Evolutionary conservation across 2,888 invertebrate species (phyloP).

Genomic region (Agrilus cyanescens): DNA sequence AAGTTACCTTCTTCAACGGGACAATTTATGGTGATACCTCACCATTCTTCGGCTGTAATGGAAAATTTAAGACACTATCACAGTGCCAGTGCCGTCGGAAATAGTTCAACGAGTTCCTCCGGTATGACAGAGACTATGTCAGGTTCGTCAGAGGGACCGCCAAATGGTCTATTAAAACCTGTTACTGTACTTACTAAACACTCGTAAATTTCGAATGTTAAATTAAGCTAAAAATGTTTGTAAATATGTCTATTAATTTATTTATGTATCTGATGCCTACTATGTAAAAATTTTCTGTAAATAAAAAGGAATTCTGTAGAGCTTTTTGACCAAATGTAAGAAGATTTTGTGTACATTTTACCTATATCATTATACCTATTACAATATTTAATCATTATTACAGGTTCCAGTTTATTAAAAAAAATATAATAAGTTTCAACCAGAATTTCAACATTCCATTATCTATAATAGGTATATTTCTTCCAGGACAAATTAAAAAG

Average conservation of each 20-base stretch:
- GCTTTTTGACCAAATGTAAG: background rate
- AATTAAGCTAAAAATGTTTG: background rate
- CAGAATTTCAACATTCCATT: too few species aligned
- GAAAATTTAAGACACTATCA: constrained; percentile 25
- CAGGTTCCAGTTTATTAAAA: too few species aligned
- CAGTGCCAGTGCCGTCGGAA: constrained; percentile 13
- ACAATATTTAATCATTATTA: too few species aligned
- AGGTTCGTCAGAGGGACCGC: constrained; percentile 5
- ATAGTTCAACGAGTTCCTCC: constrained; percentile 31
- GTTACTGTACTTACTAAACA: constrained; percentile 32
- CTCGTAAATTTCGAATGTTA: constrained; percentile 12
- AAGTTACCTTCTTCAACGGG: background rate
- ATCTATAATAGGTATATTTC: too few species aligned
- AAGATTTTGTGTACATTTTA: too few species aligned
- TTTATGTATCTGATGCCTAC: too few species aligned
- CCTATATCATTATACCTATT: too few species aligned
- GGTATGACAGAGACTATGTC: constrained; percentile 24
- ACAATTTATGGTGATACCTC: constrained; percentile 16
- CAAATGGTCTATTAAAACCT: constrained; percentile 31
- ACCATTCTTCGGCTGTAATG: constrained; percentile 24
- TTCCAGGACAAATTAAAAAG: too few species aligned
- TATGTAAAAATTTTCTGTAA: too few species aligned
- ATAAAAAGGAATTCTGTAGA: background rate
- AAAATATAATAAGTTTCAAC: too few species aligned
- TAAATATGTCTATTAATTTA: too few species aligned